Base-by-base conservation (phyloP, 2,888 invertebrate species). In the Ceramica pisi region DNA sequence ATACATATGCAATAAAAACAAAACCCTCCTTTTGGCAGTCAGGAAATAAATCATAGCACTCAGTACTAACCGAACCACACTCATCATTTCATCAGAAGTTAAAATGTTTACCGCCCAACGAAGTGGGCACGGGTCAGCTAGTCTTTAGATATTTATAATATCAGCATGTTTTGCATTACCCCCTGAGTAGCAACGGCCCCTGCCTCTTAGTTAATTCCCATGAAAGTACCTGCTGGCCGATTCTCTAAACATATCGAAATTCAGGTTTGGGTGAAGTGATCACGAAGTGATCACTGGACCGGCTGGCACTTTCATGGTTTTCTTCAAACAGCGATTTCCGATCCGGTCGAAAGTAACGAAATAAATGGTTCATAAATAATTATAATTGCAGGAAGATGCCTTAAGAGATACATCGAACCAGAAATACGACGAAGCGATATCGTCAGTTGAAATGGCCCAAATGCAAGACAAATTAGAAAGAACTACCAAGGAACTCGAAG, bases 361-460 rank as follows among this genome's bases (percentile, higher is more conserved):
- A 2, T n/a, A 50, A 50, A 26, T 12, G n/a, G 19, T 71, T 35
- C 0, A 50, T 62, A 3, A 48, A 31, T 23, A 31, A 38, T 23
- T 51, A 67, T 86, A 81, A 69, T 88, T 85, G 1, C 78, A 96
- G 96, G 96, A 96, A 86, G 94, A 95, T 63, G 94, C 93, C 23
- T 86, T 95, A 78, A 89, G 94, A 69, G 95, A 95, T 76, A 94
- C 95, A 78, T 90, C 95, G 74, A 91, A 94, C 87, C 90, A 96
- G 90, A 94, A 93, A 92, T 92, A 95, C 87, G 94, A 95, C 73
- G 95, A 94, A 88, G 92, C 94, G 5, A 93, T 96, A 84, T 92
- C 96, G 23, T 94, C 94, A 4, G 91, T 94, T 21, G 96, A 97
- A 88, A 86, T 97, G 80, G 92, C 95, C 19, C 95, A 96, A 81